Evolutionary conservation across 2,888 invertebrate species (phyloP).

Genomic region (Fragum whitleyi): DNA sequence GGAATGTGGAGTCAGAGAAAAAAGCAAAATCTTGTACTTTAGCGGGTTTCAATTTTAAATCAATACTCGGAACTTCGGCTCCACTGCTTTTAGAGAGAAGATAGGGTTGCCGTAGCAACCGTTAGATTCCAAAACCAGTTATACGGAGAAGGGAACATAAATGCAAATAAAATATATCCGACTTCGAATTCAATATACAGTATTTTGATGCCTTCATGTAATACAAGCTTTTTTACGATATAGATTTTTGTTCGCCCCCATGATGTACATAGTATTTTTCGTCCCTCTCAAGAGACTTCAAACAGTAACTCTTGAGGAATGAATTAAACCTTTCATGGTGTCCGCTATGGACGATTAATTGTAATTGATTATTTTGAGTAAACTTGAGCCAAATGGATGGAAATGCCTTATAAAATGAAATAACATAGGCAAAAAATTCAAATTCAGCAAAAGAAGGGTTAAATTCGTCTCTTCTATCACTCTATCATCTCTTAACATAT

Average conservation of each 20-base stretch:
- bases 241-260: slow-evolving; percentile 7
- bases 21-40: slow-evolving; percentile 30
- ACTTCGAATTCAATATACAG: slow-evolving; percentile 24
- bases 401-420: no score
- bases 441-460: no score
- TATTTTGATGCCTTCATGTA: slow-evolving; percentile 6
- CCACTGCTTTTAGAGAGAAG: slow-evolving; percentile 63
- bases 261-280: no score
- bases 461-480: no score
- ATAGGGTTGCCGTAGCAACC: slow-evolving; percentile 58
- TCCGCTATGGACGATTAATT: no score
- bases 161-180: slow-evolving; percentile 64
- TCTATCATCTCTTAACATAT: no score
- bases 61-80: slow-evolving; percentile 49
- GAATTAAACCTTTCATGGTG: no score
- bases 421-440: no score
- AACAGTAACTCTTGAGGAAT: no score
- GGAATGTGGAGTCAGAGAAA: slow-evolving; percentile 1
- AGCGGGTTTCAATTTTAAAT: slow-evolving; percentile 57
- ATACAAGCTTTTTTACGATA: not conserved
- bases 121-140: slow-evolving; percentile 41
- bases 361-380: no score
- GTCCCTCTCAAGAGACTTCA: no score
- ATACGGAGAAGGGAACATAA: slow-evolving; percentile 43
- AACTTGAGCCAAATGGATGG: no score